Conservation (phyloP, 2,888 invertebrate species). For the Diarsia brunnea region DNA sequence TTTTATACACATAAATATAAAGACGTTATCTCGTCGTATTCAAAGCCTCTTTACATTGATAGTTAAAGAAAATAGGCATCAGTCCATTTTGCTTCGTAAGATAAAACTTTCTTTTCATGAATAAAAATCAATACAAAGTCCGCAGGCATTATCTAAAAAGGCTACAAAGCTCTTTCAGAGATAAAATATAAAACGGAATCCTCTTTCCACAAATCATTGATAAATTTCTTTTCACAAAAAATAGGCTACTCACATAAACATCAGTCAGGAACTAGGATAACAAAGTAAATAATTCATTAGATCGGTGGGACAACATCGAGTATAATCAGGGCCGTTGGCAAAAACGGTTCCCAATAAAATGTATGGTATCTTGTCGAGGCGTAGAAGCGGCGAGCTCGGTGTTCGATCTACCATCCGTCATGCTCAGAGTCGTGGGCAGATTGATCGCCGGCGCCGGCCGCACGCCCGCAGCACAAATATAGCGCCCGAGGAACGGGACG, state of each 20-base stretch:
- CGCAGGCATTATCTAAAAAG: slow-evolving; percentile 54
- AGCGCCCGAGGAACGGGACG: slow-evolving; percentile 66
- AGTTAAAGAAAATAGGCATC: slow-evolving; percentile 45
- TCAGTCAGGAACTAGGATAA: slow-evolving; percentile 72
- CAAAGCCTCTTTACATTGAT: slow-evolving; percentile 35
- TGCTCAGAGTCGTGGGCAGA: slow-evolving; percentile 85
- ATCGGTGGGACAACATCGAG: slow-evolving; percentile 75
- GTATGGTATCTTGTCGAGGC: slow-evolving; percentile 79
- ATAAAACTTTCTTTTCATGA: slow-evolving; percentile 51
- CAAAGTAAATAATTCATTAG: slow-evolving; percentile 85
- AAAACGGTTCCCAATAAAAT: slow-evolving; percentile 79
- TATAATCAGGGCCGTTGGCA: slow-evolving; percentile 74
- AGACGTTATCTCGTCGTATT: slow-evolving; percentile 26
- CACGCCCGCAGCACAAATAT: slow-evolving; percentile 75
- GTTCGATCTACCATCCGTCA: slow-evolving; percentile 84
- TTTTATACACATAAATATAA: neutral
- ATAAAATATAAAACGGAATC: slow-evolving; percentile 48
- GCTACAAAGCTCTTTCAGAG: slow-evolving; percentile 51
- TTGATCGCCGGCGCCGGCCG: slow-evolving; percentile 84
- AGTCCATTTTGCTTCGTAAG: slow-evolving; percentile 36
- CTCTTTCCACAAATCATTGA: slow-evolving; percentile 55
- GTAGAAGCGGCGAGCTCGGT: slow-evolving; percentile 72
- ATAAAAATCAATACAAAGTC: slow-evolving; percentile 57
- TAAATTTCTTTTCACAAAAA: slow-evolving; percentile 63
- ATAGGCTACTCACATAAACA: slow-evolving; percentile 74